Base-by-base conservation (phyloP, 2,888 invertebrate species). In the Gnatocerus cornutus region DNA sequence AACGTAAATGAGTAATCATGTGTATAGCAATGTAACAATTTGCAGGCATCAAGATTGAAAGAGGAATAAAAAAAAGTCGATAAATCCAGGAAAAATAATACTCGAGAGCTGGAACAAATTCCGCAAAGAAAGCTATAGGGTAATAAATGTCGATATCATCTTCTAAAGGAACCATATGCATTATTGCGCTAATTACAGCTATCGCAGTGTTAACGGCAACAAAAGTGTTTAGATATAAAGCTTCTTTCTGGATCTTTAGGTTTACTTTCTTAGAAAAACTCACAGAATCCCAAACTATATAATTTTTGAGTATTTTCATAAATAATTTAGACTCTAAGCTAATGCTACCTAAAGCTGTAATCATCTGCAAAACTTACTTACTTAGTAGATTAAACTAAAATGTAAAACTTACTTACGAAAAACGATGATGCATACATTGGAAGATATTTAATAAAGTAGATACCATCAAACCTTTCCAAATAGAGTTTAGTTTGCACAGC, bases 391-490 rank as follows among this genome's bases (percentile, higher is more conserved):
- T n/a, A 30, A 30, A 30, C 30, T 37, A 37, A 37, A 37, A 37
- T 37, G 9, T 30, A 8, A 30, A 4, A n/a, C 37, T 7, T 37
- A 37, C 37, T 37, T 37, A 37, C 37, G 6, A 37, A n/a, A n/a
- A 37, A 37, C 2, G 37, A 37, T n/a, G n/a, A 8, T n/a, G 4
- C 37, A 37, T 37, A 37, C 37, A 37, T 2, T 8, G 8, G 4
- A n/a, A 37, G n/a, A n/a, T 37, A 37, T 37, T 37, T 37, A n/a
- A 37, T 37, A 37, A 37, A 37, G 7, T 37, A 37, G n/a, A 37
- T 37, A 5, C 37, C 37, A 37, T 37, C 7, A 37, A 37, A 37
- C 7, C 37, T 37, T 37, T 37, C 2, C 37, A 37, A n/a, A 6
- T n/a, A 37, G 7, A 37, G 37, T 1, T n/a, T 5, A 8, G 37